Evolutionary conservation across 2,888 invertebrate species (phyloP), one percentile per base, ranked within the genome.

Genomic region (Plagiodera versicolora): DNA sequence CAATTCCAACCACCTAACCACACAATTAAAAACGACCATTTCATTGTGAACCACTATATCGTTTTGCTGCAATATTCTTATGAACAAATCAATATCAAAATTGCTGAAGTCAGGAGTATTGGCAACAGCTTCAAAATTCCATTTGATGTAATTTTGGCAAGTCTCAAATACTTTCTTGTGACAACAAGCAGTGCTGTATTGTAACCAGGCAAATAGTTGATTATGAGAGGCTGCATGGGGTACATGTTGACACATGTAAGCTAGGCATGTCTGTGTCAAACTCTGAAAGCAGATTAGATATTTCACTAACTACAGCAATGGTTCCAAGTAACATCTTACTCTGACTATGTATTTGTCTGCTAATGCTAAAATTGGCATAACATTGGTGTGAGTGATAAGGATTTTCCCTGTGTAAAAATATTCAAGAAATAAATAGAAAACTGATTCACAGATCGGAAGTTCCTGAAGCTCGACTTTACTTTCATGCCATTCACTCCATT

Each of bases 281-380:
- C 96, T 94, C 86, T 90, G 74, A 16, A 78, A 74, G 62, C 63
- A 54, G 45, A 44, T 30, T 14, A 16, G 8, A 51, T 50, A 28
- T n/a, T 39, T 39, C 14, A 39, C 32, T 32, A 9, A 32, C 32
- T 32, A 32, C 2, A 9, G 11, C 10, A 9, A 46, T 14, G 35
- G 48, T 44, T 50, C 44, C 11, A 11, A 10, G 6, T 24, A 6
- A 24, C 4, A 5, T 24, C 75, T 75, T 78, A 89, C 90, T 84
- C 89, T 90, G 11, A 97, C 93, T 82, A 95, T 94, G 80, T 97
- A 97, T 81, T 97, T 97, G 80, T 97, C 97, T 44, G 95, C 95
- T 58, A 97, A 82, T 9, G 91, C 91, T 55, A 97, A 83, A 69
- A 96, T 88, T 5, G 95, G 93, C 81, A 96, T 86, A 51, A 94